These are phyloP conservation scores for Prunella strophiata DNA, from an alignment of 2,797 vertebrate genomes.

Conservation along the genomic window DNA sequence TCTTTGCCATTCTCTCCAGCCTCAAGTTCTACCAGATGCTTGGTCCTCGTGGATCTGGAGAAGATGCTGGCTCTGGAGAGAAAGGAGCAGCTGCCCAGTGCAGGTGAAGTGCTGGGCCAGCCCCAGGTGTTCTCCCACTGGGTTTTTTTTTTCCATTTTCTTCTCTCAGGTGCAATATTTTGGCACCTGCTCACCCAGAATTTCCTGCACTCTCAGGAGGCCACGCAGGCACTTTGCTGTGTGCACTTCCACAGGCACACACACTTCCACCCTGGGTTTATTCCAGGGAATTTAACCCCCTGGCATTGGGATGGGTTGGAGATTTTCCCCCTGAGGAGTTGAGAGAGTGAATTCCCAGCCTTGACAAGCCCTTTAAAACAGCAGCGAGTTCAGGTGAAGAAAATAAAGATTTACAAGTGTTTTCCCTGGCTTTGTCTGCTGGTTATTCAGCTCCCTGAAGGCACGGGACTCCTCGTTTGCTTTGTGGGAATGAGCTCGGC, in stretches of 20 bases:
- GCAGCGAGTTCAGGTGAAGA: neutral
- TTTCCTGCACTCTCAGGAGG: neutral
- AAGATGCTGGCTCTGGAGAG: conserved; percentile 78
- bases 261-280: neutral
- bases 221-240: neutral
- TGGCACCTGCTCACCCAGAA: neutral
- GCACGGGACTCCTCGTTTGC: neutral
- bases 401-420: neutral
- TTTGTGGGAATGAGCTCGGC: neutral
- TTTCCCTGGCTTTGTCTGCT: neutral
- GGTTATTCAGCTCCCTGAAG: neutral
- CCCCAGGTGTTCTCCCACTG: accelerated
- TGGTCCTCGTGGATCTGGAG: conserved; percentile 74
- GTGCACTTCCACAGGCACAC: neutral
- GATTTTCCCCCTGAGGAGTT: too few species aligned
- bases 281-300: neutral
- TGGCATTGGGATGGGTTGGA: neutral
- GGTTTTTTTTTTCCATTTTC: neutral
- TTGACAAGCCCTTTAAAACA: neutral
- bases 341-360: neutral
- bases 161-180: neutral
- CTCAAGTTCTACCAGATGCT: conserved; percentile 61
- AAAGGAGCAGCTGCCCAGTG: conserved; percentile 56
- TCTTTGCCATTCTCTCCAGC: conserved; percentile 58
- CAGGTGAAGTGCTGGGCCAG: conserved; percentile 58